Base-by-base conservation (phyloP, 2,797 vertebrate genomes). In the Scomberomorus guttatus region DNA sequence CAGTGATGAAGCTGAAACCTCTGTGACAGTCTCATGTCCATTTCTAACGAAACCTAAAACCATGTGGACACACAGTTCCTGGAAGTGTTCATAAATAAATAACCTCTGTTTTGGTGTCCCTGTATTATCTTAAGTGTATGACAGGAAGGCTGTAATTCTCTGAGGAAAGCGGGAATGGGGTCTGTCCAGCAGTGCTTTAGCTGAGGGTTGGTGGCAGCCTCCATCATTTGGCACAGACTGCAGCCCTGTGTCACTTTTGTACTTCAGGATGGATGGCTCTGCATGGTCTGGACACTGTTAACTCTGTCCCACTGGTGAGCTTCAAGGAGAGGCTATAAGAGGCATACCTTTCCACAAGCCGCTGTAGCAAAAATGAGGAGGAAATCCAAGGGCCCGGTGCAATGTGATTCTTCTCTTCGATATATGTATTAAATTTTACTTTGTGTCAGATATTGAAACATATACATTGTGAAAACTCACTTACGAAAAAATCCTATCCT, bases 11-110 rank as follows among this genome's bases (percentile, higher is more conserved):
- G 75, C 32, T 80, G 83, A 91, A 87, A 84, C 82, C 88, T 82
- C 83, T 37, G 46, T 91, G 90, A 92, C 89, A 84, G 87, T 58
- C 8, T 44, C 75, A 80, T 67, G 88, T 86, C 85, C 82, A 85
- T 89, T 91, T 85, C 87, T 83, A 86, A 93, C 91, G 90, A 92
- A 94, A 94, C 83, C 70, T 83, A 89, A 93, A 90, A 88, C 92
- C 90, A 72, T 59, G 55, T 66, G 77, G 87, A 87, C 84, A 73
- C 20, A 4, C 80, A 68, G 78, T 95, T 95, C 92, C 93, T 91
- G 94, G 93, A 95, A 93, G 86, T 87, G 80, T 79, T 91, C 92
- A 95, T 95, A 89, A 94, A 95, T 95, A 94, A 94, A 90, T 94
- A 92, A 95, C 88, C 79, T 89, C 85, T 94, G 93, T 94, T 94